A percentile compares a stretch with the other conserved stretches of the same genome.
These are phyloP conservation scores for Drosophila infuscata DNA, from an alignment of 2,888 invertebrate genomes.

Conservation along the genomic window DNA sequence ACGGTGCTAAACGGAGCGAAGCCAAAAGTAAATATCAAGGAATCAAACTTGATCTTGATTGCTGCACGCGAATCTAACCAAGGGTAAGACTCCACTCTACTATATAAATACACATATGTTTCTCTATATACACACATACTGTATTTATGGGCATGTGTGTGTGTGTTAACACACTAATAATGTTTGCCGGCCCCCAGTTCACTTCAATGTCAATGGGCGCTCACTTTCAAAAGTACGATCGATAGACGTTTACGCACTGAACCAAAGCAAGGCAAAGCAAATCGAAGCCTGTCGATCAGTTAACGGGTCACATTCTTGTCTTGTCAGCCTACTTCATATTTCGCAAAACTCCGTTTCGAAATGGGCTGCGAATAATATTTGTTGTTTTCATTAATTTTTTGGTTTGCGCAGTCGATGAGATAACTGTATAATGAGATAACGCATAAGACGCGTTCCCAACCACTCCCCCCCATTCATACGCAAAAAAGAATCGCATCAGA, in stretches of 20 bases:
- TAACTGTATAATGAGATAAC: conserved; percentile 41
- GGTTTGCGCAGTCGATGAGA: conserved; percentile 32
- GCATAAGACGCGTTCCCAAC: background rate
- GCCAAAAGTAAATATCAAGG: conserved; percentile 39
- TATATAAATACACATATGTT: conserved; percentile 2
- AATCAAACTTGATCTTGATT: conserved; percentile 55
- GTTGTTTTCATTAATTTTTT: background rate
- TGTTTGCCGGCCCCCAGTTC: conserved; percentile 12
- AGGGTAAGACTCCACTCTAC: conserved; percentile 48
- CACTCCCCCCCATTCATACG: conserved; percentile 18
- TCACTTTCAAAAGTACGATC: conserved; percentile 50
- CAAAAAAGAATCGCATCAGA: conserved; percentile 27
- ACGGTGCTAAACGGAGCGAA: conserved; percentile 32
- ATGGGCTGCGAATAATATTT: conserved; percentile 8
- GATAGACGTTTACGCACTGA: conserved; percentile 30
- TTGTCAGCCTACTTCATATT: background rate
- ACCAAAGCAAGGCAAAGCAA: conserved; percentile 2
- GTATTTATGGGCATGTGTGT: background rate
- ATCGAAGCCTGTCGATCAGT: conserved; percentile 45
- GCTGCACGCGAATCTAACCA: conserved; percentile 54
- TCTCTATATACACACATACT: background rate
- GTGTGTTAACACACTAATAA: background rate
- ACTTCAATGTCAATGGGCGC: conserved; percentile 51
- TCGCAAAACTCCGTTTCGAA: conserved; percentile 19
- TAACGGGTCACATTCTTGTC: background rate